These are phyloP conservation scores for Scaptomyza hsui DNA, from an alignment of 1,140 invertebrate species.

Conservation along the genomic window DNA sequence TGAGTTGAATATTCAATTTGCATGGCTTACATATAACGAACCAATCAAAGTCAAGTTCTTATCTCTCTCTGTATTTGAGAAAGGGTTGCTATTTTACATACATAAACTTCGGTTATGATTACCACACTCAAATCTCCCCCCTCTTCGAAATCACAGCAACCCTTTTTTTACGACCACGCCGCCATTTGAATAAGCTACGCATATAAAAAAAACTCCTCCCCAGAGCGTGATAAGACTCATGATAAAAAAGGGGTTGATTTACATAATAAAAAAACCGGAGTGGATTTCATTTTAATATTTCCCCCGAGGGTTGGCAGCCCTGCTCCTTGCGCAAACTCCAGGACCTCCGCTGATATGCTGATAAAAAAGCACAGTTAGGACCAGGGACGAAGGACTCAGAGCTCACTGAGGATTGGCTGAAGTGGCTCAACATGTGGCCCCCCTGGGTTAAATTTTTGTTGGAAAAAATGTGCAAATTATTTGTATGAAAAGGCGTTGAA, in stretches of 20 bases:
- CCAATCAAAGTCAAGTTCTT: slow-evolving; percentile 51
- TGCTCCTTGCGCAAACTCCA: slow-evolving; percentile 59
- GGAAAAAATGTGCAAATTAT: slow-evolving; percentile 61
- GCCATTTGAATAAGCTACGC: slow-evolving; percentile 75
- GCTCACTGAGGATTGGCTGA: slow-evolving; percentile 52
- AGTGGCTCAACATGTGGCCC: slow-evolving; percentile 35
- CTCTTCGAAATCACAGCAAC: slow-evolving; percentile 63
- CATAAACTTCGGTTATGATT: slow-evolving; percentile 59
- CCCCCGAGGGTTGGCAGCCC: slow-evolving; percentile 48
- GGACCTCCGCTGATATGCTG: slow-evolving; percentile 44
- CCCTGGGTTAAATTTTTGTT: slow-evolving; percentile 1
- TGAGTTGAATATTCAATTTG: slow-evolving; percentile 38
- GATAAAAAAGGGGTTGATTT: slow-evolving; percentile 79
- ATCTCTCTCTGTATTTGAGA: slow-evolving; percentile 18
- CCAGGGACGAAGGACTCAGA: not conserved
- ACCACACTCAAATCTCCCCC: not conserved
- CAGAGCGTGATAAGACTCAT: slow-evolving; percentile 32
- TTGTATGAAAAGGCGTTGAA: slow-evolving; percentile 69
- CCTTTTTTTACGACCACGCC: slow-evolving; percentile 59
- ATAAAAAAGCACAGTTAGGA: slow-evolving; percentile 14
- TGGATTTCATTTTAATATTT: slow-evolving; percentile 76
- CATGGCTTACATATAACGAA: slow-evolving; percentile 24
- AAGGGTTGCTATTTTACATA: slow-evolving; percentile 73
- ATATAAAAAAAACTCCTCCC: slow-evolving; percentile 24
- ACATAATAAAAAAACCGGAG: slow-evolving; percentile 64